phyloP scores from a whole-genome alignment of 2,113 vertebrate species.

The Synchiropus splendidus region DNA sequence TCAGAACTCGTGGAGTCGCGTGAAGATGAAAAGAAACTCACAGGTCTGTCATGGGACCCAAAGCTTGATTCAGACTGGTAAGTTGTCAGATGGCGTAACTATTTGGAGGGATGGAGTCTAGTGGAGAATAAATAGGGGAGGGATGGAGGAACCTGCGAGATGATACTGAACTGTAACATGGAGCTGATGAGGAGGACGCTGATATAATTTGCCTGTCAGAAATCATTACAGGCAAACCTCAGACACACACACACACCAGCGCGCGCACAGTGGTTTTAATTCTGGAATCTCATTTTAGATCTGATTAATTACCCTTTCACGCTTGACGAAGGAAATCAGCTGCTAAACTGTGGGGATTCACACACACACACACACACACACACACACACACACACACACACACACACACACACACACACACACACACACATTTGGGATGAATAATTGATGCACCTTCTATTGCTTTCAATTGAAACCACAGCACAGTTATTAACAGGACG shows the following conservation, averaged over 20 bases:
- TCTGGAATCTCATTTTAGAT: constrained; percentile 61
- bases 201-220: constrained; percentile 54
- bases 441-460: constrained; percentile 39
- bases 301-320: constrained; percentile 62
- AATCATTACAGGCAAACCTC: constrained; percentile 42
- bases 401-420: constrained; percentile 3
- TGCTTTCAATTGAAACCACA: constrained; percentile 34
- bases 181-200: constrained; percentile 36
- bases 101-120: too few relatives aligned
- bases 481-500: constrained; percentile 9
- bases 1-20: too few relatives aligned
- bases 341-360: constrained; percentile 55
- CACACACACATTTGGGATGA: constrained; percentile 18
- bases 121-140: neutral
- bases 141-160: neutral
- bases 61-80: too few relatives aligned
- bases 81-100: too few relatives aligned
- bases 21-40: too few relatives aligned
- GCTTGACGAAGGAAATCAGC: constrained; percentile 56
- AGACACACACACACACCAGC: constrained; percentile 16
- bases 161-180: constrained; percentile 8
- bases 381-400: constrained; percentile 2
- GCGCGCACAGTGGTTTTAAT: constrained; percentile 34
- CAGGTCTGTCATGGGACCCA: too few relatives aligned
- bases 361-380: constrained; percentile 1